A percentile compares a stretch with the other conserved stretches of the same genome.
phyloP scores from a whole-genome alignment of 2,797 vertebrate species.

The Takifugu rubripes region DNA sequence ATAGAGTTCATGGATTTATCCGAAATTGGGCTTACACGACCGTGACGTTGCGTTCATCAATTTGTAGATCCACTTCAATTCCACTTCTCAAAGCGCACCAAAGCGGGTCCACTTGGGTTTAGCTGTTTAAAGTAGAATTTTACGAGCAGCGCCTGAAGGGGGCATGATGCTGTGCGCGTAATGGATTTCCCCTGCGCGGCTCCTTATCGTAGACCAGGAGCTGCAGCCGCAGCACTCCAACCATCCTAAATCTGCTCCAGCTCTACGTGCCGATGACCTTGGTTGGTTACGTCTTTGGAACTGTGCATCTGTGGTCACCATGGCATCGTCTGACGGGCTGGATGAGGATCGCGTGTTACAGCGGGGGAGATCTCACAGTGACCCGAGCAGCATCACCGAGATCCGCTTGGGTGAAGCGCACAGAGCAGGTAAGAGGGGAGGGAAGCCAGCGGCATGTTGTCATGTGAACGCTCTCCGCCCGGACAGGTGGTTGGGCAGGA shows the following conservation, averaged over 20 bases:
- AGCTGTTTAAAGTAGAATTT: slow-evolving; percentile 1
- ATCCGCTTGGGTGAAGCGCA: slow-evolving; percentile 74
- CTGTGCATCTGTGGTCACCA: slow-evolving; percentile 52
- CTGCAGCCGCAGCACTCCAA: slow-evolving; percentile 49
- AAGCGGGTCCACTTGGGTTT: too few species aligned
- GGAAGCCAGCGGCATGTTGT: slow-evolving; percentile 2
- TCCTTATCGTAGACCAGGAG: slow-evolving; percentile 46
- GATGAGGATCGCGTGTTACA: slow-evolving; percentile 82
- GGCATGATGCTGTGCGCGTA: slow-evolving; percentile 56
- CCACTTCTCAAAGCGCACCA: too few species aligned
- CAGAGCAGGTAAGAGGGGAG: slow-evolving; percentile 78
- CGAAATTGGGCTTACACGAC: too few species aligned
- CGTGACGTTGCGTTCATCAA: too few species aligned
- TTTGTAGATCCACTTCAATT: too few species aligned
- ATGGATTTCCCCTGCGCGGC: slow-evolving; percentile 59
- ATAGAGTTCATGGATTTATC: too few species aligned
- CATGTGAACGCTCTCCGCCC: slow-evolving; percentile 2
- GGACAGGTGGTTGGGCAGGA: not conserved
- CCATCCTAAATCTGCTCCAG: slow-evolving; percentile 35
- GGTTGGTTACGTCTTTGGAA: slow-evolving; percentile 41
- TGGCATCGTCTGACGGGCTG: slow-evolving; percentile 85
- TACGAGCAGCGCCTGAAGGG: slow-evolving; percentile 46
- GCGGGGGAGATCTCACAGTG: slow-evolving; percentile 91
- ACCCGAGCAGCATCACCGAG: slow-evolving; percentile 93
- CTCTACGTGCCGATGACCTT: slow-evolving; percentile 71